Conservation (phyloP, 2,888 invertebrate species). For the Galeruca laticollis region DNA sequence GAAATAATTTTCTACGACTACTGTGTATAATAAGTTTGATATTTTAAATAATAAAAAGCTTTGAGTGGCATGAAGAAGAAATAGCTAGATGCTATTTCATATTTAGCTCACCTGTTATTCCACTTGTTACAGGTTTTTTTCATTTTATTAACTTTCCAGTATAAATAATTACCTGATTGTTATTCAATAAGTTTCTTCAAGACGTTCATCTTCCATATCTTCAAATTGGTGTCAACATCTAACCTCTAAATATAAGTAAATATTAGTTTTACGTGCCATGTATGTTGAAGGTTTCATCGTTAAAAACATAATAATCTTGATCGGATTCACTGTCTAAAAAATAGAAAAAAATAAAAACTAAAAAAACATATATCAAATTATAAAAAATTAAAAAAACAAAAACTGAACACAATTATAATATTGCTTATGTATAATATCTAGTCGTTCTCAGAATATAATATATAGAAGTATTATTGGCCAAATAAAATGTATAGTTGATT, state of each 20-base stretch:
- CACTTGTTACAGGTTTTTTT: too few relatives aligned
- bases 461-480: too few relatives aligned
- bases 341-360: not conserved
- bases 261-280: not conserved
- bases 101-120: too few relatives aligned
- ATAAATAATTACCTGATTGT: not conserved
- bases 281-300: not conserved
- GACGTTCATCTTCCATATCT: not conserved
- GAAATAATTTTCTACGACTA: too few relatives aligned
- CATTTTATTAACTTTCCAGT: not conserved
- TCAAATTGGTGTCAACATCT: not conserved
- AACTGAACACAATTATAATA: too few relatives aligned
- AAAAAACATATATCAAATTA: not conserved
- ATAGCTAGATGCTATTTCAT: too few relatives aligned
- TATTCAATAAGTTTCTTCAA: not conserved
- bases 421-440: too few relatives aligned
- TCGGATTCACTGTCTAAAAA: slow-evolving; percentile 1
- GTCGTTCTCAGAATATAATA: too few relatives aligned
- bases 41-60: too few relatives aligned
- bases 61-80: too few relatives aligned
- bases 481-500: too few relatives aligned
- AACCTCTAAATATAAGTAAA: not conserved
- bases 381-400: not conserved
- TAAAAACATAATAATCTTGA: slow-evolving; percentile 1
- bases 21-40: too few relatives aligned